Evolutionary conservation across 2,888 invertebrate species (phyloP).

Genomic region (Pristionchus japonicus): DNA sequence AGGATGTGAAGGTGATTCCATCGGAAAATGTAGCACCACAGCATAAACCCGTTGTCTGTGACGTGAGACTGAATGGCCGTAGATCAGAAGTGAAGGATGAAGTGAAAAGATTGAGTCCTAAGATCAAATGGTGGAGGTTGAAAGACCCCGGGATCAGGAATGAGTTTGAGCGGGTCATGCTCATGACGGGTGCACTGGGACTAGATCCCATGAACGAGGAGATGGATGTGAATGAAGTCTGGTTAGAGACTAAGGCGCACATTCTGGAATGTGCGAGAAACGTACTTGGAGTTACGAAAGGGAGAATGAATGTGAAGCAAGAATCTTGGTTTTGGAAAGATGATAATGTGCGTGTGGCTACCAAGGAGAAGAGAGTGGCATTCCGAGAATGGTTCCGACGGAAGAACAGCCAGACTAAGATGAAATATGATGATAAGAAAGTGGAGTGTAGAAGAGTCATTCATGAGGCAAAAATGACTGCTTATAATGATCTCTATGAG

Average conservation of each 20-base stretch:
- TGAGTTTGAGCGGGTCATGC: background rate
- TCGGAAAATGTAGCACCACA: background rate
- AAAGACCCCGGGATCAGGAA: background rate
- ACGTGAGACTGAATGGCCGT: background rate
- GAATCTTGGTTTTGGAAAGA: slow-evolving; percentile 27
- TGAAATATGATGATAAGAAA: background rate
- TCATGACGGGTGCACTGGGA: background rate
- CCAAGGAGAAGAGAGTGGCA: slow-evolving; percentile 3
- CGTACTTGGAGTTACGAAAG: background rate
- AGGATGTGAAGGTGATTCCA: background rate
- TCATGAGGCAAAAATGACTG: background rate
- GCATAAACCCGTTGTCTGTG: slow-evolving; percentile 23
- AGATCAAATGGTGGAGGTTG: slow-evolving; percentile 28
- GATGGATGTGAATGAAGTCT: background rate
- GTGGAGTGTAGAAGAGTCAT: background rate
- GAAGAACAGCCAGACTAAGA: background rate
- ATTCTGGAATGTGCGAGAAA: background rate
- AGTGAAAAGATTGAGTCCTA: background rate
- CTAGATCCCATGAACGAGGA: background rate
- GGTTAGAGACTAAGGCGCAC: background rate
- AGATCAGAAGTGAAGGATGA: background rate
- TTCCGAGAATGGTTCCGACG: background rate
- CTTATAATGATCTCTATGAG: background rate
- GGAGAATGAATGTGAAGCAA: background rate
- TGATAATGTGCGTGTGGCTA: background rate